Base-by-base conservation (phyloP, 2,888 invertebrate species). In the Caenorhabditis sp. region DNA sequence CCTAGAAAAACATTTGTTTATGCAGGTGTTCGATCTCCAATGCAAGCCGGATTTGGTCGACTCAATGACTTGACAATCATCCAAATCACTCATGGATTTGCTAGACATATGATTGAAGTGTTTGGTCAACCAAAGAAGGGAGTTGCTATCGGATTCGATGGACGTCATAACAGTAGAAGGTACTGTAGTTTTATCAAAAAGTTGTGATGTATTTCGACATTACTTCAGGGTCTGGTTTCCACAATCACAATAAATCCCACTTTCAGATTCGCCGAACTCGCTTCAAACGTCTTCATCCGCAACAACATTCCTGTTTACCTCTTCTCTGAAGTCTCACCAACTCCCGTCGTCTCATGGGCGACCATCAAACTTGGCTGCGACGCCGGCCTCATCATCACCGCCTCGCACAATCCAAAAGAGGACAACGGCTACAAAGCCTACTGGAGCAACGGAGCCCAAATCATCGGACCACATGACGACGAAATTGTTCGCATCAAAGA, bases 361-460 rank as follows among this genome's bases (percentile, higher is more conserved):
- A 93, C 95, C 0, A 90, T 91, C 1, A 90, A 92, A 76, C 92
- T 92, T 69, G 91, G 92, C 21, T 93, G 93, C 65, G 92, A 92
- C 0, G 93, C 93, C 50, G 96, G 96, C 0, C 91, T 96, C 5
- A 95, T 96, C 94, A 83, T 83, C 37, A 97, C 96, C 0, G 96
- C 96, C 0, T 95, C 95, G 0, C 96, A 96, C 87, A 96, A 96
- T 89, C 96, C 95, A 0, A 95, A 94, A 88, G 92, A 95, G 31
- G 95, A 97, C 87, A 96, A 96, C 88, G 96, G 96, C 1, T 99
- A 97, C 88, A 99, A 99, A 90, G 96, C 89, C 6, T 99, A 97
- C 88, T 96, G 95, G 93, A 90, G 91, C 10, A 97, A 97, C 89
- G 95, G 96, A 0, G 93, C 95, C 8, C 99, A 92, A 90, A 96